Evolutionary conservation across 2,797 vertebrate species (phyloP).

Genomic region (Mus spretus): DNA sequence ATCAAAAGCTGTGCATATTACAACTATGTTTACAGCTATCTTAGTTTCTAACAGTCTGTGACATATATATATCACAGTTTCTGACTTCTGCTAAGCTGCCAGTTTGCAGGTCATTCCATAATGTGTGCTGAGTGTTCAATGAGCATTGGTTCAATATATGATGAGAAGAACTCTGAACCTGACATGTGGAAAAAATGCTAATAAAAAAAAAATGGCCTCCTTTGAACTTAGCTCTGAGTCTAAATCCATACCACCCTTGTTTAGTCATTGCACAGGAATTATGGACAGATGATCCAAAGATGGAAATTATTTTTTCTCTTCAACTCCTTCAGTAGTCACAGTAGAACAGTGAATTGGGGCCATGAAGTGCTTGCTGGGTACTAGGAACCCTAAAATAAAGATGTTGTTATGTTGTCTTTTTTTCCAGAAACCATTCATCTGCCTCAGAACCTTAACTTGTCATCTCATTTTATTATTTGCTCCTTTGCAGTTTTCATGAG

Average conservation of each 20-base stretch:
- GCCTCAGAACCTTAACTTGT: not conserved
- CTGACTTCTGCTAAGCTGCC: not conserved
- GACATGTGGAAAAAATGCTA: not conserved
- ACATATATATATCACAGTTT: not conserved
- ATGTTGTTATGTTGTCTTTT: not conserved
- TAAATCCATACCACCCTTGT: accelerated
- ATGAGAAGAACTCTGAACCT: not conserved
- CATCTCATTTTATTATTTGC: not conserved
- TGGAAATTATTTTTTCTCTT: not conserved
- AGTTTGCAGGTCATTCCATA: not conserved
- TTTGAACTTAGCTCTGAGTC: not conserved
- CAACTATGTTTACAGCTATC: not conserved
- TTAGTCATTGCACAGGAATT: not conserved
- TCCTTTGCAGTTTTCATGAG: not conserved
- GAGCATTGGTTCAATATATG: not conserved
- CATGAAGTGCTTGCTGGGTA: not conserved
- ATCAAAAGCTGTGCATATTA: not conserved
- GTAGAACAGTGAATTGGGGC: not conserved
- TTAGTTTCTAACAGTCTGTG: not conserved
- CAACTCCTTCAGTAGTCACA: not conserved
- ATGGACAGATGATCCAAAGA: not conserved
- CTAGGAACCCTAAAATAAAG: not conserved
- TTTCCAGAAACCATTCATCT: not conserved
- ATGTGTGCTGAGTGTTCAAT: not conserved
- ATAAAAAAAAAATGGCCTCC: not conserved